phyloP scores from a whole-genome alignment of 37 sponge, comb jelly and placozoan genomes.

The Cladorhizidae sp. region DNA sequence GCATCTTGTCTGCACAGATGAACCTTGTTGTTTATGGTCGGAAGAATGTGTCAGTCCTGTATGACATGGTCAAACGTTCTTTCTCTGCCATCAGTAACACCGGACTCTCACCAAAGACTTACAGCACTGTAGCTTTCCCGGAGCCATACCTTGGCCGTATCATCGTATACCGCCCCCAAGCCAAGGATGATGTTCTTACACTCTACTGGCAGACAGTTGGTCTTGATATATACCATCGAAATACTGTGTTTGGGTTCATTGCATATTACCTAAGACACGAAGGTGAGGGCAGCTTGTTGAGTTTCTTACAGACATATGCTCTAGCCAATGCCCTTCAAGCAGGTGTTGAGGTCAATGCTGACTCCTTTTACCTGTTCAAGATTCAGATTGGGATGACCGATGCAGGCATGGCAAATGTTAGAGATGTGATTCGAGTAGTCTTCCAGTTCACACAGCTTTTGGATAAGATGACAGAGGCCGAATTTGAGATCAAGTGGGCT shows the following conservation, averaged over 20 bases:
- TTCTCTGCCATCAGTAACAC: conserved; percentile 77
- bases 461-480: background rate
- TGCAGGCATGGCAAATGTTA: conserved; percentile 23
- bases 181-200: conserved; percentile 12
- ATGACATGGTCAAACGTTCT: conserved; percentile 26
- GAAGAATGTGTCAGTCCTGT: conserved; percentile 53
- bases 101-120: conserved; percentile 11
- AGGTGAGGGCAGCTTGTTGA: conserved; percentile 36
- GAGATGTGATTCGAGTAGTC: conserved; percentile 38
- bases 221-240: conserved; percentile 20
- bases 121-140: conserved; percentile 36
- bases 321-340: conserved; percentile 40
- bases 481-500: conserved; percentile 27
- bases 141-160: conserved; percentile 36
- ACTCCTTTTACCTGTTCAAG: conserved; percentile 34
- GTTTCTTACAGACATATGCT: conserved; percentile 9
- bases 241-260: conserved; percentile 26
- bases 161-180: conserved; percentile 51
- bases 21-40: conserved; percentile 83
- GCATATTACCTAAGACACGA: conserved; percentile 50
- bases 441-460: conserved; percentile 39
- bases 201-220: conserved; percentile 57
- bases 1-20: conserved; percentile 55
- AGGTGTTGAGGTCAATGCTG: conserved; percentile 27
- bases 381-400: conserved; percentile 37